phyloP scores from a whole-genome alignment of 2,113 vertebrate species.

The Alectura lathami region DNA sequence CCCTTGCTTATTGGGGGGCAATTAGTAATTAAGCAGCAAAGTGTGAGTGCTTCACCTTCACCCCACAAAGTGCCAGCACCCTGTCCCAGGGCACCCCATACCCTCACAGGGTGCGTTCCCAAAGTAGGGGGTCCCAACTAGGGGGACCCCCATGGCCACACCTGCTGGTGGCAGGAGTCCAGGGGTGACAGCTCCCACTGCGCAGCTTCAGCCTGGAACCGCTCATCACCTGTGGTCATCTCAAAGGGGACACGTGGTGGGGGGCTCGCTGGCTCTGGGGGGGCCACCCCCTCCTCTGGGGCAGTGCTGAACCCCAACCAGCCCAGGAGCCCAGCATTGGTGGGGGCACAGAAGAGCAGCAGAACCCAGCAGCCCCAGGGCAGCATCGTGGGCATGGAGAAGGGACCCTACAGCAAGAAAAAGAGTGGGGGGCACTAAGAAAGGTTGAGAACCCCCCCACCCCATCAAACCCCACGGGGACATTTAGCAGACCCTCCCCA shows the following conservation, averaged over 20 bases:
- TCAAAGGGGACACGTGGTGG: conserved; percentile 50
- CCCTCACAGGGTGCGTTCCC: background rate
- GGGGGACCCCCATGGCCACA: background rate
- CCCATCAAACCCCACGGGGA: background rate
- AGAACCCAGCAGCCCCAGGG: background rate
- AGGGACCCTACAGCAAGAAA: background rate
- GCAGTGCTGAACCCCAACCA: background rate
- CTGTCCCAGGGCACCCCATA: background rate
- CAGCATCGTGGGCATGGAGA: background rate
- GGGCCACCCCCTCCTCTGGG: background rate
- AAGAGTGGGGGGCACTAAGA: too few relatives aligned
- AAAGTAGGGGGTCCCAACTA: background rate
- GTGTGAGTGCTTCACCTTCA: background rate
- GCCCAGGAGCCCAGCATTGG: background rate
- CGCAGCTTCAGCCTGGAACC: conserved; percentile 72
- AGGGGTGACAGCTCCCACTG: conserved; percentile 63
- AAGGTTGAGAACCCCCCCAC: background rate
- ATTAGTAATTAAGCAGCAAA: background rate
- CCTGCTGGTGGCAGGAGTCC: conserved; percentile 65
- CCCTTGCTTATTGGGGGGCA: background rate
- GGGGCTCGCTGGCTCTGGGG: background rate
- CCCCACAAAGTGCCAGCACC: too few relatives aligned
- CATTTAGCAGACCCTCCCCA: too few relatives aligned
- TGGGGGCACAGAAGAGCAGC: background rate
- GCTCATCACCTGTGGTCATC: conserved; percentile 62